Evolutionary conservation across 2,797 vertebrate species (phyloP).

Genomic region (Capromys pilorides): DNA sequence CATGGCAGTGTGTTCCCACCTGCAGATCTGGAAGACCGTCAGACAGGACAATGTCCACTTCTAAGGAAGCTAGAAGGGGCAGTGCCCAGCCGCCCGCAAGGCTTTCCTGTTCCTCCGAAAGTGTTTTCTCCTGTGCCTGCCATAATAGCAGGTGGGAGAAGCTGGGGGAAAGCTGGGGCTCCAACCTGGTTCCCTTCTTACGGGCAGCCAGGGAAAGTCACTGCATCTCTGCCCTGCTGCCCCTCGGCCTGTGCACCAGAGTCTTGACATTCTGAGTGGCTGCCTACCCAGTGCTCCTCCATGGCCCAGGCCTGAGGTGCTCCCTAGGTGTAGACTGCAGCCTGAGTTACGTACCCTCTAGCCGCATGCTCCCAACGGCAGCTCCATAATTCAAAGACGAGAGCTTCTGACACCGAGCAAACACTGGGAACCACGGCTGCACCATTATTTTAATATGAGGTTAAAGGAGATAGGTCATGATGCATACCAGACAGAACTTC

Average conservation of each 20-base stretch:
- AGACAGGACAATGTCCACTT: background rate
- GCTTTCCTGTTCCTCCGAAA: background rate
- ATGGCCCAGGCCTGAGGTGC: background rate
- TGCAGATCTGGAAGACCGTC: background rate
- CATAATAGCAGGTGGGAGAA: background rate
- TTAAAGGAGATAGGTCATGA: background rate
- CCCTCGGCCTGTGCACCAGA: background rate
- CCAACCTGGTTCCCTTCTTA: background rate
- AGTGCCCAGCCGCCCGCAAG: too few species aligned
- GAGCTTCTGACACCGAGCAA: background rate
- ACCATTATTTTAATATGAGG: background rate
- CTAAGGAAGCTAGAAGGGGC: background rate
- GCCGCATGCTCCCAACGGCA: too few species aligned
- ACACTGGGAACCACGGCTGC: background rate
- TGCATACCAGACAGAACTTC: background rate
- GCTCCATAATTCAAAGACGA: background rate
- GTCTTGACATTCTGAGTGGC: background rate
- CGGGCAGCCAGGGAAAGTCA: background rate
- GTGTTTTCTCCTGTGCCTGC: background rate
- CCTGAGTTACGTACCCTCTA: background rate
- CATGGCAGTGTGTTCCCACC: constrained; percentile 5
- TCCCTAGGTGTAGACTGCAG: background rate
- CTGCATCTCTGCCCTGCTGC: background rate
- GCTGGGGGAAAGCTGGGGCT: background rate
- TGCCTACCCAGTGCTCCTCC: background rate